Percentiles rank a stretch among this genome's conserved stretches.
Conservation (phyloP, 2,888 invertebrate species). For the Dicyrtoma fusca region DNA sequence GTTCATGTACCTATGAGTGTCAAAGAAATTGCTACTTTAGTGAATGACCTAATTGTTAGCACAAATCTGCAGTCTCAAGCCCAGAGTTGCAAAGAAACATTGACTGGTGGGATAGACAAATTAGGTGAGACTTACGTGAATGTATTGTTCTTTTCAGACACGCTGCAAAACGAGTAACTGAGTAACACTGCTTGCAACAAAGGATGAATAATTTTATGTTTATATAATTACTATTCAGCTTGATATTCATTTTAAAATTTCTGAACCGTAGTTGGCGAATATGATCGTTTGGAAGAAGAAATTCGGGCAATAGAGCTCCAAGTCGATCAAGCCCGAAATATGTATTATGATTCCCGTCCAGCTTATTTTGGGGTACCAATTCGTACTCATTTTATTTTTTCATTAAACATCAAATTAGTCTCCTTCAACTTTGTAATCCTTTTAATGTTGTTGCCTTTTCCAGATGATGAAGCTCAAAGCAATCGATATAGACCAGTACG, state of each 20-base stretch:
- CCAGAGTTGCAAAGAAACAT: constrained; percentile 22
- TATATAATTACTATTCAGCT: background rate
- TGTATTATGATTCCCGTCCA: constrained; percentile 27
- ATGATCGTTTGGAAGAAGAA: constrained; percentile 18
- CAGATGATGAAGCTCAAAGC: constrained; percentile 21
- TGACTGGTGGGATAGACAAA: constrained; percentile 9
- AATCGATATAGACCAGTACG: constrained; percentile 29
- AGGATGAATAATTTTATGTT: no score
- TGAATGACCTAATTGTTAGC: constrained; percentile 30
- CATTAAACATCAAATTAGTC: background rate
- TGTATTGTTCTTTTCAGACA: background rate
- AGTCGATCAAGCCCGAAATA: constrained; percentile 20
- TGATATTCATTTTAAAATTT: background rate
- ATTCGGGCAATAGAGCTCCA: constrained; percentile 25
- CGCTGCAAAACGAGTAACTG: background rate
- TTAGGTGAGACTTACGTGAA: constrained; percentile 14
- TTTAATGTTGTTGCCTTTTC: background rate
- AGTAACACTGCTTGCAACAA: background rate
- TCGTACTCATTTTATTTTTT: background rate
- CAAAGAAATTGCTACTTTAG: constrained; percentile 30
- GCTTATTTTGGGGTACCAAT: constrained; percentile 11
- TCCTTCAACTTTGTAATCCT: no score
- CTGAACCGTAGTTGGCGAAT: constrained; percentile 19
- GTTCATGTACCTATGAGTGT: background rate
- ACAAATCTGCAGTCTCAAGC: constrained; percentile 34